Evolutionary conservation across 2,797 vertebrate genomes (phyloP), one percentile per base, ranked within the genome.

Genomic region (Phoxinus dragarum): DNA sequence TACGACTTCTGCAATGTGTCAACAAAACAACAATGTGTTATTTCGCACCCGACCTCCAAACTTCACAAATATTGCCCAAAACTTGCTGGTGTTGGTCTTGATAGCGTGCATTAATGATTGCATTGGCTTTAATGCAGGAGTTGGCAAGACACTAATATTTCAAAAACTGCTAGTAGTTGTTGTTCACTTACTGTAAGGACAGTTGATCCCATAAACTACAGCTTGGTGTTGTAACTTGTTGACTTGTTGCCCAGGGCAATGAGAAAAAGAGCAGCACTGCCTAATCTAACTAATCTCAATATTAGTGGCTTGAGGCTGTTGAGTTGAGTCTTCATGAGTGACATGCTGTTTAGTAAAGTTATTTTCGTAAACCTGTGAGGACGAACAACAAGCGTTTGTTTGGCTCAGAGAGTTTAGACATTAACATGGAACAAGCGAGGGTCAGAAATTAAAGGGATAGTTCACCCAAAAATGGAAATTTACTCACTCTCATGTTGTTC

Each of bases 151-250:
- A 4, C 31, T 54, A 54, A 4, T 38, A 1, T 78, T 42, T 19
- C 2, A 61, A 68, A 31, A 42, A 78, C 54, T 11, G 1, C 1
- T 61, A 56, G 34, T 31, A 11, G 16, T 77, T 77, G 54, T 61
- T 61, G 12, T 12, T 40, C 6, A 14, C 14, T n/a, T 27, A 42
- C 23, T 42, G 38, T n/a, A 17, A n/a, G 1, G 1, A 40, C 6
- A 5, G 75, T 11, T 3, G 38, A 78, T 44, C 38, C 38, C 56
- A 19, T 64, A 61, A 78, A 68, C 64, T 52, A 16, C 21, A 38
- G 42, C 19, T 68, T 36, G 79, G 4, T 49, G 64, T 67, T 80
- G 42, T 38, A 19, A 61, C 76, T 64, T 78, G 75, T 78, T 78
- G 61, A 80, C 64, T 68, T 47, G 78, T 67, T 80, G 42, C 61